Evolutionary conservation across 2,797 vertebrate genomes (phyloP).

Genomic region (Tauraco hartlaubi): DNA sequence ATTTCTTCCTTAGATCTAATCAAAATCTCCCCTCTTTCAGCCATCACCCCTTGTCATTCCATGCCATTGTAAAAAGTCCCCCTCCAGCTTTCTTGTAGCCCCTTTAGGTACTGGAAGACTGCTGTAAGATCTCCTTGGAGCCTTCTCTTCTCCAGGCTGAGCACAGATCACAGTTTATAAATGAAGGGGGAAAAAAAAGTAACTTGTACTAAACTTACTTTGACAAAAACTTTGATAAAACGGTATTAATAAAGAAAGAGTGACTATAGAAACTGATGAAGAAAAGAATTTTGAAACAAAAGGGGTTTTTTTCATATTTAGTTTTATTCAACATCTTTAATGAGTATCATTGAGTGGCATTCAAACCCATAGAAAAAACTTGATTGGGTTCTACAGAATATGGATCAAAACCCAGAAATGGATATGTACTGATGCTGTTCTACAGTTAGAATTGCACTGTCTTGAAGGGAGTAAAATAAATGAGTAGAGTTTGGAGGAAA

Average conservation of each 20-base stretch:
- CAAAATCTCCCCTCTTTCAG: no score
- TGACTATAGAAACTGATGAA: neutral
- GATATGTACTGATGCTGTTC: neutral
- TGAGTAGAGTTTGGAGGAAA: neutral
- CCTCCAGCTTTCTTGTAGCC: no score
- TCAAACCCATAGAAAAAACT: neutral
- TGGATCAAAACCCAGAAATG: neutral
- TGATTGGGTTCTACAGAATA: neutral
- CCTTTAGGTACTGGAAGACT: no score
- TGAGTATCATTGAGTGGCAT: neutral
- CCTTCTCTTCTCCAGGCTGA: no score
- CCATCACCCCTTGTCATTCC: no score
- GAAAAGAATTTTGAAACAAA: neutral
- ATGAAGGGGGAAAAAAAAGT: accelerated
- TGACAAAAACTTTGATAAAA: neutral
- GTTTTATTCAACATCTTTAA: neutral
- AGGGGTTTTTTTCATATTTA: neutral
- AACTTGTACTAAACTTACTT: neutral
- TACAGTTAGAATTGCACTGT: neutral
- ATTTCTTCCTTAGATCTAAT: no score
- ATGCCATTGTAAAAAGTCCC: no score
- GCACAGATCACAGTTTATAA: neutral
- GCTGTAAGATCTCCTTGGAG: no score
- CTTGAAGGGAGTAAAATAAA: neutral
- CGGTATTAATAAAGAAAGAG: neutral